Evolutionary conservation across 2,113 vertebrate genomes (phyloP).

Genomic region (Gymnarchus niloticus): DNA sequence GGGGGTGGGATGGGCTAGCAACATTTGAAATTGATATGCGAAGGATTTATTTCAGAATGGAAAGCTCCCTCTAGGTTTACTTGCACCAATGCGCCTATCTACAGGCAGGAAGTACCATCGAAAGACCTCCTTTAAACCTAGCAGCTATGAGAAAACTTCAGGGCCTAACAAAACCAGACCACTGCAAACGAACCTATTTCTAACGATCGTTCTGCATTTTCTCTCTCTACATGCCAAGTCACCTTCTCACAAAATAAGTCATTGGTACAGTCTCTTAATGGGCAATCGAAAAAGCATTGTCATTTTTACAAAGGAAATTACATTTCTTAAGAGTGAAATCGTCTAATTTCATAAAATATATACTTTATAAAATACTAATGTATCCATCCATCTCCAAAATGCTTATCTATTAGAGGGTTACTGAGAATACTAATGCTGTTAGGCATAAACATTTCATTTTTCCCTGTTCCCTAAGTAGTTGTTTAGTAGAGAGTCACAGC

Average conservation of each 20-base stretch:
- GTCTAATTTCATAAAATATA: not conserved
- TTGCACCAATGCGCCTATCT: not conserved
- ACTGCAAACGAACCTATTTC: not conserved
- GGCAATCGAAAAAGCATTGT: not conserved
- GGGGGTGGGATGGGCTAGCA: not conserved
- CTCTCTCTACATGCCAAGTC: not conserved
- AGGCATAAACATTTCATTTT: not conserved
- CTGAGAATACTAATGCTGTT: not conserved
- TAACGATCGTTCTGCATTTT: not conserved
- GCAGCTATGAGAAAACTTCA: not conserved
- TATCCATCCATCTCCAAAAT: not conserved
- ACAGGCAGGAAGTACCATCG: not conserved
- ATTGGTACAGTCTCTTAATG: not conserved
- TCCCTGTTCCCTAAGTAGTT: no score
- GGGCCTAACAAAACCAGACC: not conserved
- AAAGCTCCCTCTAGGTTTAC: not conserved
- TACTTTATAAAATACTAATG: not conserved
- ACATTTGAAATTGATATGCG: not conserved
- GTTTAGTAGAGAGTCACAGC: no score
- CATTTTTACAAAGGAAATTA: not conserved
- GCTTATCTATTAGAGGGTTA: not conserved
- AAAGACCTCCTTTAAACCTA: not conserved
- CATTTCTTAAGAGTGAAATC: not conserved
- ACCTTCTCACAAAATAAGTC: not conserved
- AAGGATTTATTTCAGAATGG: not conserved